Conservation (phyloP, 2,113 vertebrate species). For the Myrmecobius fasciatus region DNA sequence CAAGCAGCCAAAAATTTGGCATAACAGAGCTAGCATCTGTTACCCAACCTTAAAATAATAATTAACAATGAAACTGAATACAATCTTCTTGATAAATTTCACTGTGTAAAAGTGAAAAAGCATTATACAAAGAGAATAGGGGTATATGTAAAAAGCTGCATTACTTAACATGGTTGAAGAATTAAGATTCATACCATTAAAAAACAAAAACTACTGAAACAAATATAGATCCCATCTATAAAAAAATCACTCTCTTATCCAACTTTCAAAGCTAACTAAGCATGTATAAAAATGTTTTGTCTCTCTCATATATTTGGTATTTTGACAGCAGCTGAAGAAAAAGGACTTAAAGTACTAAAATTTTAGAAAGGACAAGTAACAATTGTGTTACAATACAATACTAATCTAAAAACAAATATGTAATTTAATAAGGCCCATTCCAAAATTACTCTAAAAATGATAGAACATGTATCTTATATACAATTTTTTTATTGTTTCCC, state of each 20-base stretch:
- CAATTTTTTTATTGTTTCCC: slow-evolving; percentile 1
- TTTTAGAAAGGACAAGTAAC: slow-evolving; percentile 1
- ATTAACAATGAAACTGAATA: slow-evolving; percentile 46
- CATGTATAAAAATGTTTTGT: neutral
- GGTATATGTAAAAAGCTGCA: neutral
- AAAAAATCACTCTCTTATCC: neutral
- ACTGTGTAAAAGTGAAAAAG: slow-evolving; percentile 11
- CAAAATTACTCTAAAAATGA: slow-evolving; percentile 14
- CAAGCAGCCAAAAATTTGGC: slow-evolving; percentile 1
- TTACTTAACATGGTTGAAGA: neutral
- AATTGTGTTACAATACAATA: neutral
- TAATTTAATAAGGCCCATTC: slow-evolving; percentile 28
- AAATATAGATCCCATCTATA: slow-evolving; percentile 8
- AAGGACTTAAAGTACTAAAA: neutral
- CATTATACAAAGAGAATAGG: neutral
- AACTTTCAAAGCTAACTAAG: slow-evolving; percentile 49
- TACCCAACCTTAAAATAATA: slow-evolving; percentile 26
- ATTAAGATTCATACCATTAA: neutral
- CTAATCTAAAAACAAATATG: slow-evolving; percentile 20
- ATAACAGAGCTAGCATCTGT: neutral
- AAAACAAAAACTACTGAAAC: slow-evolving; percentile 23
- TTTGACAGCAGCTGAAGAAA: neutral
- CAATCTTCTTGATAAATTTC: neutral
- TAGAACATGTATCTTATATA: slow-evolving; percentile 21
- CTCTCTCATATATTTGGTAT: slow-evolving; percentile 8